A percentile compares a stretch with the other conserved stretches of the same genome.
Conservation (phyloP, 2,797 vertebrate genomes). For the Sebastes goodei region DNA sequence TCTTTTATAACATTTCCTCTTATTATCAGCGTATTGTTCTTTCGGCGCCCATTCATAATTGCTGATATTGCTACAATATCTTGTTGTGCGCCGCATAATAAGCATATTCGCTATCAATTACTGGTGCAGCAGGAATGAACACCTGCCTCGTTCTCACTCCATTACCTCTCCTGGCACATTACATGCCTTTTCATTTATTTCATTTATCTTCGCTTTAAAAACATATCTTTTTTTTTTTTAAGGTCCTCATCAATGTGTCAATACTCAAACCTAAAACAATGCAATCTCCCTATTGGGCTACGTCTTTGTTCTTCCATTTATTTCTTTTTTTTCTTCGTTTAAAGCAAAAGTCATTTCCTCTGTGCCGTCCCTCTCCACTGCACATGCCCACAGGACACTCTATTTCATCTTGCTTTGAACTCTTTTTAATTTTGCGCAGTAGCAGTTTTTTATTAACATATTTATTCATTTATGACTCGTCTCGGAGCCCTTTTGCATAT, state of each 20-base stretch:
- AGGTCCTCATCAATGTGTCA: conserved; percentile 27
- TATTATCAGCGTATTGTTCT: conserved; percentile 38
- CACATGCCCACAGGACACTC: conserved; percentile 71
- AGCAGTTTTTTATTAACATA: conserved; percentile 77
- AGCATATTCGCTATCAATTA: conserved; percentile 62
- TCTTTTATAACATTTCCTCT: conserved; percentile 10
- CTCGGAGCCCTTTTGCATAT: conserved; percentile 66
- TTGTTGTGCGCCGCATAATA: conserved; percentile 44
- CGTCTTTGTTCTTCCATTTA: conserved; percentile 48
- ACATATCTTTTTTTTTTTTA: conserved; percentile 13
- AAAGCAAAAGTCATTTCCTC: conserved; percentile 68
- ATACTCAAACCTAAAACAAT: conserved; percentile 25
- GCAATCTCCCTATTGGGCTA: conserved; percentile 10
- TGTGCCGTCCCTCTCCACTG: conserved; percentile 44
- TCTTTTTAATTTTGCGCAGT: conserved; percentile 76
- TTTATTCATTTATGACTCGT: conserved; percentile 79
- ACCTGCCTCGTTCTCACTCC: conserved; percentile 66
- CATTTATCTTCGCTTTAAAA: conserved; percentile 26
- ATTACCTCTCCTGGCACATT: conserved; percentile 58
- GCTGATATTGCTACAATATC: conserved; percentile 60
- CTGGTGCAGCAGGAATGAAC: conserved; percentile 61
- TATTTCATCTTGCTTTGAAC: conserved; percentile 80
- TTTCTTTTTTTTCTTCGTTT: conserved; percentile 26
- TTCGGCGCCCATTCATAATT: conserved; percentile 33
- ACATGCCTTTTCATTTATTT: conserved; percentile 50